These are phyloP conservation scores for Euzetes globulus DNA, from an alignment of 2,888 invertebrate species.

Conservation along the genomic window DNA sequence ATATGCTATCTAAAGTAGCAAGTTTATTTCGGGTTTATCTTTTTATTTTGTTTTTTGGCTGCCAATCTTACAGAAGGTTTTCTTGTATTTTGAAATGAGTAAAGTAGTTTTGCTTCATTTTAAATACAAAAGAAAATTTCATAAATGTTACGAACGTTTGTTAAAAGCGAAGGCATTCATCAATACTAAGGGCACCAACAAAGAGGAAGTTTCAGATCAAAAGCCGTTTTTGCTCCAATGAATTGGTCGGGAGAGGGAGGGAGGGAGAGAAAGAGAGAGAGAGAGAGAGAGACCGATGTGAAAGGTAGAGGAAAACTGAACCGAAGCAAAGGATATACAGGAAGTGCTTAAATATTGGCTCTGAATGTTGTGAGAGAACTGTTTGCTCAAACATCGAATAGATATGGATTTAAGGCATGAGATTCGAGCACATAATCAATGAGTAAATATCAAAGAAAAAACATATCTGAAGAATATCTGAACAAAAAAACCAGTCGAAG, in stretches of 20 bases:
- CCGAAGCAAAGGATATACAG: background rate
- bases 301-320: constrained; percentile 7
- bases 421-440: background rate
- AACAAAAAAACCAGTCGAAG: background rate
- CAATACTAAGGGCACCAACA: background rate
- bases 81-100: too few relatives aligned
- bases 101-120: too few relatives aligned
- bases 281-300: background rate
- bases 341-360: constrained; percentile 5
- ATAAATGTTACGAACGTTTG: background rate
- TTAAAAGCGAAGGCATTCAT: background rate
- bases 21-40: background rate
- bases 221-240: background rate
- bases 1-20: background rate
- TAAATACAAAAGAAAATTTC: too few relatives aligned
- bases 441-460: background rate
- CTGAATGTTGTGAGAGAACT: background rate
- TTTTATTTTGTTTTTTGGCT: background rate
- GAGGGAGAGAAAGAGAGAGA: too few relatives aligned
- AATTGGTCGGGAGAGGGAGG: background rate
- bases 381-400: background rate
- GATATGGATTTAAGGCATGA: background rate
- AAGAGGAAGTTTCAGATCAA: constrained; percentile 7
- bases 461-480: background rate
- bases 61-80: too few relatives aligned